Percentiles rank a stretch among this genome's conserved stretches.
Evolutionary conservation across 2,888 invertebrate species (phyloP).

Genomic region (Anaspis maculata): DNA sequence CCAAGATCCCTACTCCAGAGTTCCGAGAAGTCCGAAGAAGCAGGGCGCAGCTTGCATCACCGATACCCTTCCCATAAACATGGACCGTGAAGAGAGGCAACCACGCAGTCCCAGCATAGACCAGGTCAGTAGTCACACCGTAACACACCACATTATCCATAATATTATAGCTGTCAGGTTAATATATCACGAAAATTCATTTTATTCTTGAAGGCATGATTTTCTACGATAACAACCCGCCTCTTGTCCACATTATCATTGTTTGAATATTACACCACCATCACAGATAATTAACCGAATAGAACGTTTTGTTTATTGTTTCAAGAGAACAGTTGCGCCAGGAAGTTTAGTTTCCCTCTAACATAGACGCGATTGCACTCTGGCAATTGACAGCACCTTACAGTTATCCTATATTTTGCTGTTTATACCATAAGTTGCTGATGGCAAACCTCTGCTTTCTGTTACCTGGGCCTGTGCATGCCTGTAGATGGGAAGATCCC

Average conservation of each 20-base stretch:
- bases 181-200: no score
- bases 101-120: conserved; percentile 81
- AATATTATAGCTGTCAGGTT: no score
- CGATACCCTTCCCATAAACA: conserved; percentile 39
- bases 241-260: no score
- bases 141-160: conserved; percentile 4
- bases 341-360: conserved; percentile 14
- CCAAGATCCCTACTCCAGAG: conserved; percentile 76
- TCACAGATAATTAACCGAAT: no score
- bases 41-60: conserved; percentile 38
- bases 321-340: conserved; percentile 13
- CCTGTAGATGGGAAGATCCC: conserved; percentile 39
- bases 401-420: conserved; percentile 30
- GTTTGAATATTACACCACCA: no score
- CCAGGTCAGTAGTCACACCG: conserved; percentile 57
- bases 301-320: no score
- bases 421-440: conserved; percentile 32
- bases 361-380: conserved; percentile 13
- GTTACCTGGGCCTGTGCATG: conserved; percentile 35
- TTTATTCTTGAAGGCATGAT: no score
- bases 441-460: conserved; percentile 29
- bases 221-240: no score
- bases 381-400: conserved; percentile 20
- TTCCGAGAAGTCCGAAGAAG: conserved; percentile 39
- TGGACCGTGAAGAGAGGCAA: conserved; percentile 43